A percentile compares a stretch with the other conserved stretches of the same genome.
Conservation (phyloP, 2,888 invertebrate species). For the Folsomia manolachei region DNA sequence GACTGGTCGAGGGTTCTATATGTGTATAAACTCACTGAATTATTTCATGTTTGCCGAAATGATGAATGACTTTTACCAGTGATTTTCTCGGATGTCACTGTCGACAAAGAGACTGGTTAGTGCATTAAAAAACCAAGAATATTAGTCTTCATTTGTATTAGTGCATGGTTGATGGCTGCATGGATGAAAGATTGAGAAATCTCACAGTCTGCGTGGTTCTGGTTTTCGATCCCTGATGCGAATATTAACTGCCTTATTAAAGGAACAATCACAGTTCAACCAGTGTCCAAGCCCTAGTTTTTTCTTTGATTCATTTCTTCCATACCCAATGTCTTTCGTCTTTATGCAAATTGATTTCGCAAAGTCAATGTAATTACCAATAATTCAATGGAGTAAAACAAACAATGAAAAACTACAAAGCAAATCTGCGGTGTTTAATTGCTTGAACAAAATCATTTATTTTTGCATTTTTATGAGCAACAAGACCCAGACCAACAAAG, state of each 20-base stretch:
- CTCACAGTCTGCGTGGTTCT: not conserved
- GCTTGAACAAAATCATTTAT: slow-evolving; percentile 3
- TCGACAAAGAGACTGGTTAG: too few species aligned
- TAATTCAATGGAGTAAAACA: slow-evolving; percentile 2
- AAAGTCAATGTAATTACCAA: slow-evolving; percentile 4
- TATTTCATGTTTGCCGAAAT: not conserved
- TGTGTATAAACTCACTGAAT: too few species aligned
- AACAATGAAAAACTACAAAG: slow-evolving; percentile 1
- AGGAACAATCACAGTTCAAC: not conserved
- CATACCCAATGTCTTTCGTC: not conserved
- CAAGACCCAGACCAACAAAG: not conserved
- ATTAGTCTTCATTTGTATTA: too few species aligned
- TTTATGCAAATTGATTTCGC: slow-evolving; percentile 2
- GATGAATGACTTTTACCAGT: not conserved
- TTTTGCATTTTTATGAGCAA: not conserved
- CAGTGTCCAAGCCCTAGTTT: not conserved
- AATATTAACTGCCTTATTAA: slow-evolving; percentile 16
- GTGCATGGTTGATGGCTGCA: not conserved
- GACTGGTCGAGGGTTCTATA: too few species aligned
- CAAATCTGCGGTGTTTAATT: not conserved
- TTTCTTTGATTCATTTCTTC: too few species aligned
- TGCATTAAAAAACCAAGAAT: not conserved
- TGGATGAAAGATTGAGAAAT: not conserved
- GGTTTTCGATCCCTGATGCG: slow-evolving; percentile 1
- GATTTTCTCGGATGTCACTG: not conserved